These are phyloP conservation scores for Lepus europaeus DNA, from an alignment of 2,113 vertebrate species.

Conservation along the genomic window DNA sequence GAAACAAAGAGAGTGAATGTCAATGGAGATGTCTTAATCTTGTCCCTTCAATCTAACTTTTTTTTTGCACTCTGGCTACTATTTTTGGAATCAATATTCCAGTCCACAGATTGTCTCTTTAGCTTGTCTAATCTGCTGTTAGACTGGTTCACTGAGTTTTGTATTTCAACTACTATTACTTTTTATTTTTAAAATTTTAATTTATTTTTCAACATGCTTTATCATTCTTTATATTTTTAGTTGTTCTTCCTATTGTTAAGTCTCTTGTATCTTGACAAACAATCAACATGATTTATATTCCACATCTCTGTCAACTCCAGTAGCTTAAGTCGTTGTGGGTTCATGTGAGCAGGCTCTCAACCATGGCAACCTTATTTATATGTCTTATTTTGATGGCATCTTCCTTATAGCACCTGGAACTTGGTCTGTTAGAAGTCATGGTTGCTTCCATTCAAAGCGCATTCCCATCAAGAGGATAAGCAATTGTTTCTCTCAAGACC, in stretches of 20 bases:
- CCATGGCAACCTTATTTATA: background rate
- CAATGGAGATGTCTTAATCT: background rate
- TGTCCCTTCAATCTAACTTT: background rate
- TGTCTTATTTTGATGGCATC: background rate
- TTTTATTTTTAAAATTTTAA: slow-evolving; percentile 22
- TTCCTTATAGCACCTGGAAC: background rate
- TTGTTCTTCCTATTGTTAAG: background rate
- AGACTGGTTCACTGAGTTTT: background rate
- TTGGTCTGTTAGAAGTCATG: background rate
- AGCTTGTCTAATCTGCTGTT: background rate
- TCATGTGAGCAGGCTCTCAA: background rate
- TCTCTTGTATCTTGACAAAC: background rate
- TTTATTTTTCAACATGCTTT: background rate
- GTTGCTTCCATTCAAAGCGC: background rate
- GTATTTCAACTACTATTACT: background rate
- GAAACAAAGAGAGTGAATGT: too few species aligned
- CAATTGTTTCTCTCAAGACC: background rate
- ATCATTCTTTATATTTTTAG: background rate
- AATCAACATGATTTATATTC: background rate
- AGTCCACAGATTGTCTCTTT: background rate
- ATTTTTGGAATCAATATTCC: background rate
- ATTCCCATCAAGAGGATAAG: background rate
- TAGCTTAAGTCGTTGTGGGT: background rate
- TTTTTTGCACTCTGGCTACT: background rate
- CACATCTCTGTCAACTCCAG: background rate